Evolutionary conservation across 2,113 vertebrate genomes (phyloP).

Genomic region (Oreochromis spilurus): DNA sequence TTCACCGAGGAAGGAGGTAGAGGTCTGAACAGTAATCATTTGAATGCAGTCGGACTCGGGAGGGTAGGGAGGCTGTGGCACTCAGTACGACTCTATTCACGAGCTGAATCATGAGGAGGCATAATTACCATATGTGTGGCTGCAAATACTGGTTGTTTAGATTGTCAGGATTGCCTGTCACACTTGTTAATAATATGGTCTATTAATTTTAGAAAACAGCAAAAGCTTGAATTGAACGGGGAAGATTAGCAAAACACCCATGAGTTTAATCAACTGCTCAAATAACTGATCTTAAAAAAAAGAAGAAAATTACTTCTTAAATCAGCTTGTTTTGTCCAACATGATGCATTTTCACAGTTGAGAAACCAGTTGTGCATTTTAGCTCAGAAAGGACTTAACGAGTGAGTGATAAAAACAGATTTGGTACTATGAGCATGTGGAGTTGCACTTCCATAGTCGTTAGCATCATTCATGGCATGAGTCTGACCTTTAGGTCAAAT

Average conservation of each 20-base stretch:
- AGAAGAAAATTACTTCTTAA: not conserved
- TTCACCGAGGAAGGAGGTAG: constrained; percentile 3
- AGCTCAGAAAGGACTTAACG: not conserved
- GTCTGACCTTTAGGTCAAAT: not conserved
- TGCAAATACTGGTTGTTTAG: not conserved
- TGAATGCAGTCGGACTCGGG: not conserved
- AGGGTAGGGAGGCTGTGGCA: not conserved
- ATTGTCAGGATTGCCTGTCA: not conserved
- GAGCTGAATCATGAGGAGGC: not conserved
- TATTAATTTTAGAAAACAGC: not conserved
- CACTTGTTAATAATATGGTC: not conserved
- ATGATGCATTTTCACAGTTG: not conserved
- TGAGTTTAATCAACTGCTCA: not conserved
- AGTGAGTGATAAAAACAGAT: not conserved
- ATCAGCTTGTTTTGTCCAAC: not conserved
- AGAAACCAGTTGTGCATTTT: not conserved
- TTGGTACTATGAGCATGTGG: not conserved
- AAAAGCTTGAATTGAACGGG: not conserved
- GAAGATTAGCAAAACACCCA: not conserved
- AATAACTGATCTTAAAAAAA: not conserved
- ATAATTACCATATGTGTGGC: not conserved
- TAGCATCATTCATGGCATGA: not conserved
- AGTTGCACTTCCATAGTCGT: not conserved
- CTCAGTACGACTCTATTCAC: not conserved
- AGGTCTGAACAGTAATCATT: constrained; percentile 13